Evolutionary conservation across 2,888 invertebrate species (phyloP), one percentile per base, ranked within the genome.

Genomic region (Saturnia pavonia): DNA sequence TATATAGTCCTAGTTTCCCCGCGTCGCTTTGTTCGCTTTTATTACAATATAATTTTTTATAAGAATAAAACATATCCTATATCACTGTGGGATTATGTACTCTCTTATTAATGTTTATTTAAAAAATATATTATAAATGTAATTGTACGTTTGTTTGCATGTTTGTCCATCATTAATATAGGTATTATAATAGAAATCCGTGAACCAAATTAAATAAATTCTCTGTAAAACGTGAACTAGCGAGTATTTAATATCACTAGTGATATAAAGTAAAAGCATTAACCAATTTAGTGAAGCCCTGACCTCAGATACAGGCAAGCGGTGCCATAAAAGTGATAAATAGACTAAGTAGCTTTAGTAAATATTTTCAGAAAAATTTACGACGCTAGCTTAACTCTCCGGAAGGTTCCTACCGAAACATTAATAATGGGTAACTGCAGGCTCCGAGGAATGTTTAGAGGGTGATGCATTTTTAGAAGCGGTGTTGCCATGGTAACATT

Each of bases 351-450:
- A 82, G 87, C 85, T 89, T 88, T 85, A 82, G 84, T 82, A 82
- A 84, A 88, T 88, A 88, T 87, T 88, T 88, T 86, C 77, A 78
- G 77, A 71, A 80, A n/a, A 86, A 89, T 88, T 88, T 88, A 88
- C 82, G 84, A 85, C 77, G 79, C 79, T 82, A 82, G 79, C 82
- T 79, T 78, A 77, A 84, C 68, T 48, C 79, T 80, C 79, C 85
- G 85, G 86, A 87, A 87, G 88, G 77, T 84, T 80, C 80, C 78
- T 83, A 80, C 76, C 80, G 82, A 85, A 86, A 88, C 86, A 89
- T 90, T 88, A 90, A 91, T 91, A 91, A 90, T 80, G 82, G 78
- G 78, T 79, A 82, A 85, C 81, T 87, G 87, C 89, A 89, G 81
- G 80, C 79, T 76, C 80, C 78, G 73, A 75, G 76, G 74, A 79